phyloP scores from a whole-genome alignment of 37 sponge, comb jelly and placozoan species.

The Spongia lamella region DNA sequence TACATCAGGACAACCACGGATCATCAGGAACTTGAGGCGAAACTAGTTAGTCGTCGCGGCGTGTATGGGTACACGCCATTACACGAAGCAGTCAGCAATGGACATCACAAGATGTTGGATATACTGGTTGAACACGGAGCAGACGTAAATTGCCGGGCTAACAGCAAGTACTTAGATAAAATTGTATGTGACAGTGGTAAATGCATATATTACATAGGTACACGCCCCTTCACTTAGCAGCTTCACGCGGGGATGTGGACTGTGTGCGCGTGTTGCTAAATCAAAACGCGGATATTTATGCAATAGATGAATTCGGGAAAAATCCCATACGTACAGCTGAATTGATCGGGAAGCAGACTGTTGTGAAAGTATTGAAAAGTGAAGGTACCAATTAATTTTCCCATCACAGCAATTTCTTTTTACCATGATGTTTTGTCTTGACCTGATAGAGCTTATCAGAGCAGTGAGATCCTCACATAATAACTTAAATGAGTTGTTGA shows the following conservation, averaged over 20 bases:
- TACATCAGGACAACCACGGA: constrained; percentile 23
- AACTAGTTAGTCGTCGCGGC: constrained; percentile 58
- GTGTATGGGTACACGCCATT: constrained; percentile 89
- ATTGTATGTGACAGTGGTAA: too few relatives aligned
- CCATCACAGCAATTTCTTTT: too few relatives aligned
- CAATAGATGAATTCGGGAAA: constrained; percentile 32
- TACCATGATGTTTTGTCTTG: too few relatives aligned
- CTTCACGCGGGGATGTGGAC: constrained; percentile 34
- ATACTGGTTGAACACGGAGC: constrained; percentile 46
- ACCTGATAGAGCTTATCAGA: constrained; percentile 67
- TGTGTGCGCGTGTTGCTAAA: constrained; percentile 24
- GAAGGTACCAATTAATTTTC: constrained; percentile 20
- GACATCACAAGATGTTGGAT: constrained; percentile 50
- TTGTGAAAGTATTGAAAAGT: constrained; percentile 36
- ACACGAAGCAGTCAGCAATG: constrained; percentile 72
- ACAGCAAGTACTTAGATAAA: too few relatives aligned
- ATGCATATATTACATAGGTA: too few relatives aligned
- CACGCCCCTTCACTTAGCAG: constrained; percentile 50
- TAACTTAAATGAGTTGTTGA: constrained; percentile 53
- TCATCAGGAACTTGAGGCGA: constrained; percentile 14
- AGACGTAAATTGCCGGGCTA: constrained; percentile 67
- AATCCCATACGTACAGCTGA: constrained; percentile 37
- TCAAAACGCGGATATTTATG: constrained; percentile 28
- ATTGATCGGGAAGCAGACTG: constrained; percentile 1
- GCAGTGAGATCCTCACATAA: constrained; percentile 62